Evolutionary conservation across 1,140 invertebrate species (phyloP).

Genomic region (Euborellia annulipes): DNA sequence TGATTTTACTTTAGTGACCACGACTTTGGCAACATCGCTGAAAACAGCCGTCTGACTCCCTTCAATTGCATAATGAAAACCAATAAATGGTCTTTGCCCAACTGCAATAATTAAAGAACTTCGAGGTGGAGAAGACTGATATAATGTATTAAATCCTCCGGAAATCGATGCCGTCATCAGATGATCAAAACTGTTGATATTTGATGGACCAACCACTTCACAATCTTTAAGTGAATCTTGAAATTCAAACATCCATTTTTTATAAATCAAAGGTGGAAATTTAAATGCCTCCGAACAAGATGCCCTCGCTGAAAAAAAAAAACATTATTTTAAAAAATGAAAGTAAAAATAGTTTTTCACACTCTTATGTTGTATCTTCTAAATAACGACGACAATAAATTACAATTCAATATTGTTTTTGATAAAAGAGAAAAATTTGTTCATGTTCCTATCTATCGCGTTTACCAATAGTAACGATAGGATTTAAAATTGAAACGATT

Average conservation of each 20-base stretch:
- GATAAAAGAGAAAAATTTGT: too few species aligned
- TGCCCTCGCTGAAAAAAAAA: conserved; percentile 44
- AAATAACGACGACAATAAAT: conserved; percentile 12
- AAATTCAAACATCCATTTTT: conserved; percentile 73
- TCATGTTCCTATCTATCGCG: too few species aligned
- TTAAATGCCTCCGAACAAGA: conserved; percentile 43
- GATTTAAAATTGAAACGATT: too few species aligned
- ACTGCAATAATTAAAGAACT: conserved; percentile 59
- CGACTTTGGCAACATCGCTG: conserved; percentile 73
- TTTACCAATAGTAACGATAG: too few species aligned
- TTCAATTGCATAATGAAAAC: conserved; percentile 80
- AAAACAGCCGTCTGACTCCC: conserved; percentile 55
- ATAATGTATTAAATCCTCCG: conserved; percentile 53
- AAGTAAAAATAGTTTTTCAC: conserved; percentile 9
- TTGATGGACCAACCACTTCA: conserved; percentile 56
- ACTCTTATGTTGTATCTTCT: conserved; percentile 11
- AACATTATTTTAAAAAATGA: too few species aligned
- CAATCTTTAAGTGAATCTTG: conserved; percentile 61
- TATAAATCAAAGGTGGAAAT: conserved; percentile 42
- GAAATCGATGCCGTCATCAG: conserved; percentile 62
- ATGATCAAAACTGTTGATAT: conserved; percentile 72
- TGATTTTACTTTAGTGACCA: conserved; percentile 74
- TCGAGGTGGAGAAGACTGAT: conserved; percentile 56
- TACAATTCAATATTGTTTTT: too few species aligned
- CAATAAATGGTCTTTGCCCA: conserved; percentile 70